Base-by-base conservation (phyloP, 2,888 invertebrate species). In the Nesidiocoris tenuis region DNA sequence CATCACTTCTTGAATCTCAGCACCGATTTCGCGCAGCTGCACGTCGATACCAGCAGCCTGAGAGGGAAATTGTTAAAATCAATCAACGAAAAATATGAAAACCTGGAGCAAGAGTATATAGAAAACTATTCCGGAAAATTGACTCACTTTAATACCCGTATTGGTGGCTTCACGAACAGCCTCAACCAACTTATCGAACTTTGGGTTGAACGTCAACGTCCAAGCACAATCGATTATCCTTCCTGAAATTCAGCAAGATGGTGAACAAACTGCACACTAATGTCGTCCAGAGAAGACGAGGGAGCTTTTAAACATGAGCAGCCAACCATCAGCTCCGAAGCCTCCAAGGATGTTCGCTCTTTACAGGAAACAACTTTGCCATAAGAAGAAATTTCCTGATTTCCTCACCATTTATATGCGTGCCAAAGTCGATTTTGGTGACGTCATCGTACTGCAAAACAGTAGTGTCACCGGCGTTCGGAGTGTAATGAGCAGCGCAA, bases 401-500 rank as follows among this genome's bases (percentile, higher is more conserved):
- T n/a, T n/a, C n/a, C 77, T 80, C 81, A 77, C 98, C 98, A 84
- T 98, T 98, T 79, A 98, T 94, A 85, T 98, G 98, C 0, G 97
- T 98, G 68, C 98, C 98, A 85, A 98, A 98, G 85, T 98, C 98
- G 80, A 99, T 97, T 86, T 99, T 99, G 81, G 97, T 97, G 1
- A 99, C 98, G 85, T 99, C 99, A 82, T 98, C 96, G 82, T 94
- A 94, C 80, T 92, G 90, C 66, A 99, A 86, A 9, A 98, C 96
- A 0, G 98, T 99, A 9, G 91, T 88, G 84, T 99, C 99, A 12
- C 97, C 99, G 72, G 96, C 96, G 84, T 99, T 99, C 2, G 99
- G 99, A 16, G 99, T 99, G 82, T 99, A 99, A 86, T 99, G 99
- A 68, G 99, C 99, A 74, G 99, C 99, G 83, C 98, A 98, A 84